Conservation (phyloP, 23 tunicate genomes). For the Ciona savignyi region DNA sequence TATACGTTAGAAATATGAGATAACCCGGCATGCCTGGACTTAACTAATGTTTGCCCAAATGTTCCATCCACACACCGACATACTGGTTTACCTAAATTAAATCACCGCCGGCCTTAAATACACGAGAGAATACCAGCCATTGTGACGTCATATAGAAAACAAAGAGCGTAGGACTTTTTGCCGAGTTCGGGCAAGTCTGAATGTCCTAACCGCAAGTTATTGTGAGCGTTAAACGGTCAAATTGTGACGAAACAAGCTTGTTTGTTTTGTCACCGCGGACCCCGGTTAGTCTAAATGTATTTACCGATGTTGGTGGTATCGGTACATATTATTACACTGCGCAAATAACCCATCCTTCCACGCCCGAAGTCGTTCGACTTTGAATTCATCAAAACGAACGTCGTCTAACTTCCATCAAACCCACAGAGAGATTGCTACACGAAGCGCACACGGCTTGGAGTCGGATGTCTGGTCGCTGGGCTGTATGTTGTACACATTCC, state of each 20-base stretch:
- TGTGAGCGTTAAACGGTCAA: background rate
- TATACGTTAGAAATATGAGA: background rate
- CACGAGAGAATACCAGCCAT: background rate
- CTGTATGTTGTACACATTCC: slow-evolving; percentile 84
- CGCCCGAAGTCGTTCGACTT: no score
- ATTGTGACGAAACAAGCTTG: background rate
- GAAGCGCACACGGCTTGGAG: slow-evolving; percentile 90
- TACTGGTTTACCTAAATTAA: no score
- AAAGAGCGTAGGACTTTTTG: background rate
- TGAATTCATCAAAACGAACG: no score
- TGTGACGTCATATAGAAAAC: background rate
- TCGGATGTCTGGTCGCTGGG: slow-evolving; percentile 99
- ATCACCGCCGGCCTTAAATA: background rate
- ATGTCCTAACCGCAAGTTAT: background rate
- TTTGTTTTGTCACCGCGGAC: background rate
- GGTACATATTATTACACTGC: no score
- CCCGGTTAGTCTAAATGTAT: no score
- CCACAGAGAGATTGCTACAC: slow-evolving; percentile 82
- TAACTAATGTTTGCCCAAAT: no score
- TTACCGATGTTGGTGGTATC: no score
- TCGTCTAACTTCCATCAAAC: no score
- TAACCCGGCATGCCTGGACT: no score
- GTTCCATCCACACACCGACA: no score
- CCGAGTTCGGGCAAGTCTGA: background rate
- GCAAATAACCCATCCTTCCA: no score